Evolutionary conservation across 2,113 vertebrate species (phyloP).

Genomic region (Rostratula benghalensis): DNA sequence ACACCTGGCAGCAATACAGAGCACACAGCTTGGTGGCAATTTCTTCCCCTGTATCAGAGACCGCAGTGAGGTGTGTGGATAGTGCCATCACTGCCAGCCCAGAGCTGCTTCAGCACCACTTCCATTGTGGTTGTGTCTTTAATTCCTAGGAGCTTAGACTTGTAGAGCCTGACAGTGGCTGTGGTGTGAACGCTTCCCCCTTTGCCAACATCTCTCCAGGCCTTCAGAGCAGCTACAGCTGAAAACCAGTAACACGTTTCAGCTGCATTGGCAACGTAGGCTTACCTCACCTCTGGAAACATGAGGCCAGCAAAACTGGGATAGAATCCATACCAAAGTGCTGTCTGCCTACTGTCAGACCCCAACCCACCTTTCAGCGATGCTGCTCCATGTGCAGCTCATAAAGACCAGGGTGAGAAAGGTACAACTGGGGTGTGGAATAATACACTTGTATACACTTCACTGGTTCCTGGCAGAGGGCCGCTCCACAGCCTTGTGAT

Average conservation of each 20-base stretch:
- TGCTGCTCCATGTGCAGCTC: fast-evolving
- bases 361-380: neutral
- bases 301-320: neutral
- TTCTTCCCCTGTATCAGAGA: neutral
- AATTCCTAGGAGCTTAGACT: neutral
- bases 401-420: neutral
- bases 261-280: fast-evolving
- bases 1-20: neutral
- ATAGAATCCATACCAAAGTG: neutral
- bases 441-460: neutral
- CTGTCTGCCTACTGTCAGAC: neutral
- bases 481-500: neutral
- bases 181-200: neutral
- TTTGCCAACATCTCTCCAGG: neutral
- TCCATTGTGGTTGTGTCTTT: neutral
- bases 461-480: neutral
- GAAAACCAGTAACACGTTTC: neutral
- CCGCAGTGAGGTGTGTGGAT: fast-evolving
- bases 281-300: neutral
- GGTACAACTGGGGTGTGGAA: neutral
- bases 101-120: neutral
- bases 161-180: neutral
- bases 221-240: neutral
- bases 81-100: neutral
- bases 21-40: fast-evolving